Evolutionary conservation across 2,797 vertebrate genomes (phyloP).

Genomic region (Megaceryle alcyon): DNA sequence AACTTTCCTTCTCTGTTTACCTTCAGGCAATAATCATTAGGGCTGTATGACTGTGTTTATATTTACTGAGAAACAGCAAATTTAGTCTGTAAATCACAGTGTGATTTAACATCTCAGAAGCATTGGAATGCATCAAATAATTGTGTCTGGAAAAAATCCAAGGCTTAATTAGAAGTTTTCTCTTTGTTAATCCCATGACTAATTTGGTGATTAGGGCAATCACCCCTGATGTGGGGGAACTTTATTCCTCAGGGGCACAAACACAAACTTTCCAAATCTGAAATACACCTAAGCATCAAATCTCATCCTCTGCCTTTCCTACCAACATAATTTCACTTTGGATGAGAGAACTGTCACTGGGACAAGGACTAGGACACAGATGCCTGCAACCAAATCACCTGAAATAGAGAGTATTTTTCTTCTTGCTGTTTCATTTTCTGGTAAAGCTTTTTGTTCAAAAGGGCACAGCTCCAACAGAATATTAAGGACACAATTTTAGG

Average conservation of each 20-base stretch:
- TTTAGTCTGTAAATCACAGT: slow-evolving; percentile 47
- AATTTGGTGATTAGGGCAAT: slow-evolving; percentile 50
- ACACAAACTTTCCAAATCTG: not conserved
- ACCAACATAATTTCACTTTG: not conserved
- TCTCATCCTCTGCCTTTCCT: not conserved
- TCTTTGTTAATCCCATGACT: slow-evolving; percentile 62
- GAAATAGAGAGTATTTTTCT: not conserved
- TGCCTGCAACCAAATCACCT: not conserved
- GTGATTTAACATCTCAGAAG: slow-evolving; percentile 49
- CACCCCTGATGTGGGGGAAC: not conserved
- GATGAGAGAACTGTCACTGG: not conserved
- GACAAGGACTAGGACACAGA: not conserved
- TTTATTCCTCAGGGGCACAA: not conserved
- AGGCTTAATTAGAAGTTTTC: slow-evolving; percentile 57
- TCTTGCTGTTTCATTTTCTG: not conserved
- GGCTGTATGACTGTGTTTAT: slow-evolving; percentile 15
- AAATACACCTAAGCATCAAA: not conserved
- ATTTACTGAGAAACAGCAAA: slow-evolving; percentile 50
- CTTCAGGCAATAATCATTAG: slow-evolving; percentile 55
- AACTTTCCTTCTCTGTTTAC: not conserved
- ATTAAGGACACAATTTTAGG: not conserved
- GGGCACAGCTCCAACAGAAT: not conserved
- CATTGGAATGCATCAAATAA: slow-evolving; percentile 28
- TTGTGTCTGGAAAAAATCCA: slow-evolving; percentile 50
- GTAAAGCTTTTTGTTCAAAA: not conserved